Evolutionary conservation across 1,140 invertebrate genomes (phyloP).

Genomic region (Gonatopus flavifemur): DNA sequence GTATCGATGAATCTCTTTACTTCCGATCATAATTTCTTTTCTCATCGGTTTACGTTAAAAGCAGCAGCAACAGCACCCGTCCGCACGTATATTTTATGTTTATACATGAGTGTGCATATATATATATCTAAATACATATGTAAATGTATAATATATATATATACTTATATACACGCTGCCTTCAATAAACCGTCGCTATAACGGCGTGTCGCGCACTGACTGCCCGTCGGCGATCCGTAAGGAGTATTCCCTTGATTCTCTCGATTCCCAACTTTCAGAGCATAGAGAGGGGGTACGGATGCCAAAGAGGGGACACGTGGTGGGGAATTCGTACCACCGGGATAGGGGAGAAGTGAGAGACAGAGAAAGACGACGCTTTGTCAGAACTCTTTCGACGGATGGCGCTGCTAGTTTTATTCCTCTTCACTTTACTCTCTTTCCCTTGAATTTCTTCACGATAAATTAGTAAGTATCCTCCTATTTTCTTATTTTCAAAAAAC

Average conservation of each 20-base stretch:
- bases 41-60: too few species aligned
- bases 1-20: too few species aligned
- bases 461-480: too few species aligned
- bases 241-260: slow-evolving; percentile 24
- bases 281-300: slow-evolving; percentile 17
- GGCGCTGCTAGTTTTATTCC: not conserved
- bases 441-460: too few species aligned
- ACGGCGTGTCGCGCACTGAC: slow-evolving; percentile 41
- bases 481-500: too few species aligned
- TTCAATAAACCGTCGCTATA: slow-evolving; percentile 25
- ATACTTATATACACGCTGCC: not conserved
- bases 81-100: too few species aligned
- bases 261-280: too few species aligned
- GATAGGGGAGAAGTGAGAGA: not conserved
- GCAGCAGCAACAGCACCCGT: too few species aligned
- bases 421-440: not conserved
- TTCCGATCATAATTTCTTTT: too few species aligned
- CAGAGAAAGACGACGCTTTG: not conserved
- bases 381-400: not conserved
- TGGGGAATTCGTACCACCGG: not conserved
- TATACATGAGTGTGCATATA: too few species aligned
- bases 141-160: too few species aligned
- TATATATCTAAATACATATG: too few species aligned
- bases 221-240: slow-evolving; percentile 25
- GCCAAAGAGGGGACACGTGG: slow-evolving; percentile 3